Evolutionary conservation across 2,888 invertebrate species (phyloP), one percentile per base, ranked within the genome.

Genomic region (Priocnemis perturbator): DNA sequence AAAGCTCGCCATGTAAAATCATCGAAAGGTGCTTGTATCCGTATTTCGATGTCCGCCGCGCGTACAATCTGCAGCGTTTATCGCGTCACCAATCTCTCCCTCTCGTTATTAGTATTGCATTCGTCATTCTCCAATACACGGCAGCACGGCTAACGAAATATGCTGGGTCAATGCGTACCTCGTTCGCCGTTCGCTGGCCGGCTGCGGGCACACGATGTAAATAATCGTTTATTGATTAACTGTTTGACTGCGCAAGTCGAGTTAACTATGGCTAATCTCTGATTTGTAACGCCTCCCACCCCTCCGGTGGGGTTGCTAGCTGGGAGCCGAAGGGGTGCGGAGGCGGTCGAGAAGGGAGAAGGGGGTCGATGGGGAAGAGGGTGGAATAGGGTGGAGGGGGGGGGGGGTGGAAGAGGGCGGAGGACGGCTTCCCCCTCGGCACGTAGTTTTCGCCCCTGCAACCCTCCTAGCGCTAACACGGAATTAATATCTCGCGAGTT

Each of bases 401-500:
- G 69, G 57, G 53, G 52, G 52, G 53, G 19, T 55, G 53, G 65
- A 71, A 50, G n/a, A 57, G 56, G 53, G 26, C n/a, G 52, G 59
- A 26, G 64, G 55, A 53, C 71, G 75, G 73, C 77, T 74, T 73
- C 78, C 78, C 81, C 77, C 79, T 81, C 79, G 78, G 78, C 83
- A 83, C 85, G 84, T 85, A 86, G 84, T 83, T 85, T 85, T 86
- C 83, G 80, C 83, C 80, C 84, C 81, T 79, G 85, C 85, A 81
- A 83, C 86, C 86, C 87, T 85, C 85, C 85, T 81, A 84, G 84
- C 87, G 87, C 87, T 88, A 88, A 88, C 88, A 87, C 88, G 87
- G 88, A 89, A 89, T 89, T 89, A 89, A 89, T 89, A 89, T 89
- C 87, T 88, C 89, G 89, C 89, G 89, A 88, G 88, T 89, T 89